These are phyloP conservation scores for Batillaria attramentaria DNA, from an alignment of 1,140 invertebrate species.

Conservation along the genomic window DNA sequence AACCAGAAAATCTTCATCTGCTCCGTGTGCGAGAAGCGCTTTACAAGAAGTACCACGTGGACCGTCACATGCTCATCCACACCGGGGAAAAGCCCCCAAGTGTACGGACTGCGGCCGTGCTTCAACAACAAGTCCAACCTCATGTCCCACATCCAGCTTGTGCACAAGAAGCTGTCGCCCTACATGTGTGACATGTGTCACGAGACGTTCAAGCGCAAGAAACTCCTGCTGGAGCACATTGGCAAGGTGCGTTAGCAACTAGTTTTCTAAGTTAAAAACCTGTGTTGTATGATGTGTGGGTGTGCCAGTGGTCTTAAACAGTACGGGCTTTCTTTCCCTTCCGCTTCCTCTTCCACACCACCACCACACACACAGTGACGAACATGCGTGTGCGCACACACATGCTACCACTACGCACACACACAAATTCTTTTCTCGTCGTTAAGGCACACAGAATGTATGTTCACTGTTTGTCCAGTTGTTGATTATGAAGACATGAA, in stretches of 20 bases:
- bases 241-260: constrained; percentile 48
- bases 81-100: constrained; percentile 68
- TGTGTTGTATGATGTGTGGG: neutral
- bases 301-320: neutral
- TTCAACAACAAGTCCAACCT: constrained; percentile 69
- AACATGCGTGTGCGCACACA: too few species aligned
- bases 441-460: too few species aligned
- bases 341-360: neutral
- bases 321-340: neutral
- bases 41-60: constrained; percentile 70
- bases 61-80: constrained; percentile 68
- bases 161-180: constrained; percentile 65
- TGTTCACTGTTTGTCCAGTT: too few species aligned
- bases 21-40: constrained; percentile 68
- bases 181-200: constrained; percentile 70
- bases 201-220: constrained; percentile 68
- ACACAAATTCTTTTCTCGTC: too few species aligned
- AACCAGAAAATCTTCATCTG: constrained; percentile 70
- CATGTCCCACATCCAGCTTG: constrained; percentile 68
- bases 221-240: constrained; percentile 66
- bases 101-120: constrained; percentile 68
- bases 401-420: too few species aligned
- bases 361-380: too few species aligned
- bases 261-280: neutral
- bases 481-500: too few species aligned